These are phyloP conservation scores for Oryzias woworae DNA, from an alignment of 2,113 vertebrate species.

Conservation along the genomic window DNA sequence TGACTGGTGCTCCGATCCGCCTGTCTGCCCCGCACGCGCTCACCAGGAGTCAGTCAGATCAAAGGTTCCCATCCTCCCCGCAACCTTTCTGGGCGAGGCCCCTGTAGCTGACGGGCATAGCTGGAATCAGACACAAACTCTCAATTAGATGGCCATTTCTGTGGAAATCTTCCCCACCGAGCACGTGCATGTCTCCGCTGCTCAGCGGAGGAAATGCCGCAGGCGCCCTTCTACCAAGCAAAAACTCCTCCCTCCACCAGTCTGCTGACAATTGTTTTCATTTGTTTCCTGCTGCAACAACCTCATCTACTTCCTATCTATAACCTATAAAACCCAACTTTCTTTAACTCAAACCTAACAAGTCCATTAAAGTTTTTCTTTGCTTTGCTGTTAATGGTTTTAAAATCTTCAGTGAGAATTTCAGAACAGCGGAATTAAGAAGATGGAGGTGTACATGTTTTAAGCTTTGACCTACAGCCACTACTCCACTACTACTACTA, in stretches of 20 bases:
- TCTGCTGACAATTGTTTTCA: neutral
- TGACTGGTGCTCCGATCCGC: slow-evolving; percentile 55
- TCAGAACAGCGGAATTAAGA: too few species aligned
- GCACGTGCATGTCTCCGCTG: slow-evolving; percentile 18
- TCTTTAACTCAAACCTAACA: neutral
- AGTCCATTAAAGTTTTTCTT: too few species aligned
- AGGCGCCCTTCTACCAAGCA: slow-evolving; percentile 6
- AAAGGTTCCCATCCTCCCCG: slow-evolving; percentile 50
- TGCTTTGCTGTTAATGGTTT: too few species aligned
- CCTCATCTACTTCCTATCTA: neutral
- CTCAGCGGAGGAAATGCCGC: slow-evolving; percentile 16
- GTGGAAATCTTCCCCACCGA: slow-evolving; percentile 33
- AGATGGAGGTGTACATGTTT: too few species aligned
- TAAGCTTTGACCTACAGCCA: too few species aligned
- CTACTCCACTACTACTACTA: too few species aligned
- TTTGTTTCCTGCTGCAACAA: slow-evolving; percentile 14
- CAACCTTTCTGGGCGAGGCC: slow-evolving; percentile 26
- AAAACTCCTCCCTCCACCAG: slow-evolving; percentile 10
- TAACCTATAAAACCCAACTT: neutral
- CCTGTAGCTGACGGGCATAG: slow-evolving; percentile 25
- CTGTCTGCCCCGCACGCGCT: slow-evolving; percentile 2
- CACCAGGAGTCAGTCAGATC: slow-evolving; percentile 41
- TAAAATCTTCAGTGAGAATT: too few species aligned
- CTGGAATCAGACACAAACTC: slow-evolving; percentile 39
- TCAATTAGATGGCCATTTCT: slow-evolving; percentile 21